phyloP scores from a whole-genome alignment of 2,888 invertebrate genomes.

The Podabrus alpinus region DNA sequence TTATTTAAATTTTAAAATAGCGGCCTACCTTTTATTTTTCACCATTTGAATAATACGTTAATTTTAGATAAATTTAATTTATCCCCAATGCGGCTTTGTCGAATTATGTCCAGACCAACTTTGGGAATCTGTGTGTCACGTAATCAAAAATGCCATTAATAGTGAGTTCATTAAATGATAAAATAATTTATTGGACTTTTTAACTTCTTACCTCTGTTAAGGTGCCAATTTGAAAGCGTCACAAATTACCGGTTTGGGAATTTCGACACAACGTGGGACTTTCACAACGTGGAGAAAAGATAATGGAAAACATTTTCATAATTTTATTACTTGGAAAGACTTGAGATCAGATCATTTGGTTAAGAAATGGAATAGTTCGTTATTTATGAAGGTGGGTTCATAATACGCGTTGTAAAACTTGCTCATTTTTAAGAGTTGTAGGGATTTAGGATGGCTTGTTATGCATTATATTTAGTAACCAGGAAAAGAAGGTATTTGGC shows the following conservation, averaged over 20 bases:
- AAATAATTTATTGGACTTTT: neutral
- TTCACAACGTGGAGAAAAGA: constrained; percentile 69
- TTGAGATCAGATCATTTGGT: constrained; percentile 61
- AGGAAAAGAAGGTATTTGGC: constrained; percentile 81
- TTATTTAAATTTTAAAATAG: neutral
- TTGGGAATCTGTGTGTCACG: constrained; percentile 70
- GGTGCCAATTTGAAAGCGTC: constrained; percentile 69
- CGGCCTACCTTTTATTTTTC: neutral
- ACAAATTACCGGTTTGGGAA: constrained; percentile 75
- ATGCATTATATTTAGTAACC: constrained; percentile 74
- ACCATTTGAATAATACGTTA: constrained; percentile 11
- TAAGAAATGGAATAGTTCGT: constrained; percentile 61
- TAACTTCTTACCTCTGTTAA: constrained; percentile 50
- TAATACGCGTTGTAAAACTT: neutral
- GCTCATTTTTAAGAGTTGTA: constrained; percentile 49
- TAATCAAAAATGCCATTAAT: constrained; percentile 70
- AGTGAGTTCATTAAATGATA: constrained; percentile 58
- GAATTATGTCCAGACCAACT: constrained; percentile 88
- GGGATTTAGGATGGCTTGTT: constrained; percentile 68
- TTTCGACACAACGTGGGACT: constrained; percentile 67
- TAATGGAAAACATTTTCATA: constrained; percentile 64
- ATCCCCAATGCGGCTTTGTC: constrained; percentile 78
- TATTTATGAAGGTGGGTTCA: constrained; percentile 56
- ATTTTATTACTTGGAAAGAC: constrained; percentile 76
- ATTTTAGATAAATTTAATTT: constrained; percentile 74